Base-by-base conservation (phyloP, 2,113 vertebrate genomes). In the Lophura nycthemera region DNA sequence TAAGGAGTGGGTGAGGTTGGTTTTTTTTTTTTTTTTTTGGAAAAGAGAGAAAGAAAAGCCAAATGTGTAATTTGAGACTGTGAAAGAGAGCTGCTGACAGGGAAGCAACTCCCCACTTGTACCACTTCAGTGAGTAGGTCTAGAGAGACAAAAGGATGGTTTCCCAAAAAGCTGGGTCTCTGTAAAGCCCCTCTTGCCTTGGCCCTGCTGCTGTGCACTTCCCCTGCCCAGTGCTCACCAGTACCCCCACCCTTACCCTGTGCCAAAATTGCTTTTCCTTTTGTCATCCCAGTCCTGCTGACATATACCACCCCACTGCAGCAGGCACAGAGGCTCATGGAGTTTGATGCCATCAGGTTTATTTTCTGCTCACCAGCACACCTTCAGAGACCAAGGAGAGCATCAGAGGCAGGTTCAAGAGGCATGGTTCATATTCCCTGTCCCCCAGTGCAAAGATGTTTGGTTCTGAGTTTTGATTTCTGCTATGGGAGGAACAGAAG, bases 341-440 rank as follows among this genome's bases (percentile, higher is more conserved):
- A 88, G 54, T 25, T 70, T 18, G 4, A 60, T 66, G 38, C 60
- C 38, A 52, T n/a, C 0, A 3, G 57, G 54, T 84, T 70, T 93
- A 43, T 89, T 91, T 94, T 92, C 57, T 86, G 29, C 74, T 90
- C 70, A 19, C 34, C 67, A 61, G n/a, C 69, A 95, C 59, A 32
- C 2, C 21, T 86, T 64, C 8, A 6, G 73, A 83, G 42, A 75
- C 80, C 67, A 86, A 77, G n/a, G 67, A 45, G 21, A 77, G 34
- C 34, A 11, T 38, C 29, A 54, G 56, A 92, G 57, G 48, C 30
- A 73, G 30, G 38, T 57, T 36, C 27, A 40, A 36, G 63, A 71
- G 42, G 34, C 47, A 45, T 36, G 77, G 30, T 43, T 64, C 54
- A 25, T 64, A 32, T 16, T 71, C 11, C 4, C 0, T 69, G 60